Evolutionary conservation across 2,113 vertebrate species (phyloP), one percentile per base, ranked within the genome.

Genomic region (Campylorhamphus procurvoides): DNA sequence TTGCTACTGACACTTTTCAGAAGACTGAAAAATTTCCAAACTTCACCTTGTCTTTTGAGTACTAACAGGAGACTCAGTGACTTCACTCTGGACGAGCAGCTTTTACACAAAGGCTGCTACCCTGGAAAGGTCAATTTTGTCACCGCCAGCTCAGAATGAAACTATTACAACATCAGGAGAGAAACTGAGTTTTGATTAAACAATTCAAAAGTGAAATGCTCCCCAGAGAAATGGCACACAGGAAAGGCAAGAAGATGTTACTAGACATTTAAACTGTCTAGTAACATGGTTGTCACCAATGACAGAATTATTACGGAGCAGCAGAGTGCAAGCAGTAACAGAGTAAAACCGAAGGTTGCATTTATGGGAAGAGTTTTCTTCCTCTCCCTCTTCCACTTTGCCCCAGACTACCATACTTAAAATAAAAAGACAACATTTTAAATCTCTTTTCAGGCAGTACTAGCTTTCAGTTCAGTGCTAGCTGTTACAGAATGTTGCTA

Each of bases 101-200:
- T 63, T 74, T 58, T 76, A 53, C 1, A 4, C 31, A 66, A 59
- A 76, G 24, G 23, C 39, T 84, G 80, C 62, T 67, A 16, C 18
- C 22, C 14, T 67, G 49, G n/a, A 89, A 69, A 67, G 25, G 67
- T 37, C 25, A 33, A 22, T 84, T 95, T 78, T 3, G 6, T 46
- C 24, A 73, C 15, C 25, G 49, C 18, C 63, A 76, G 42, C 50
- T 74, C 68, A 56, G 73, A 94, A 89, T 49, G 27, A 84, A 94
- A 67, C 49, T 71, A 42, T 71, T 23, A 46, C 29, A 87, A 80
- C 55, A 35, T 64, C 53, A 84, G 53, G 64, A 79, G n/a, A 71
- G 20, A 93, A 89, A 28, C 3, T 39, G 35, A 86, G 42, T 85
- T 96, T 80, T 84, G 66, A 91, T 91, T 84, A 94, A 93, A 73